A percentile compares a stretch with the other conserved stretches of the same genome.
Evolutionary conservation across 2,113 vertebrate genomes (phyloP).

Genomic region (Bothrops jararaca): DNA sequence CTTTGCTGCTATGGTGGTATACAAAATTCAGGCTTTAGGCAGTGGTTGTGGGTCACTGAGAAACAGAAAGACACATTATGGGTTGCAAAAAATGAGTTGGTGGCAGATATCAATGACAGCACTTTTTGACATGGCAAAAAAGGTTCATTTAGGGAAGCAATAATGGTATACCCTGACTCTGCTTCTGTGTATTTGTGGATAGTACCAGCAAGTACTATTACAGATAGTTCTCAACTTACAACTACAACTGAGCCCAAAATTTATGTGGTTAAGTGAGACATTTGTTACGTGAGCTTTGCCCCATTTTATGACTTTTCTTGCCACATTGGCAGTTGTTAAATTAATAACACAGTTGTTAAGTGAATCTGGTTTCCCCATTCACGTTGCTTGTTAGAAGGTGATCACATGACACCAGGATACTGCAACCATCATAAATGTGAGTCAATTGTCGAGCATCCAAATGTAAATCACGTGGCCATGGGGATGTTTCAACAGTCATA

Average conservation of each 20-base stretch:
- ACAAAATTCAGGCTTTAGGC: neutral
- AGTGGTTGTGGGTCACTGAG: neutral
- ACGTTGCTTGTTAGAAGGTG: neutral
- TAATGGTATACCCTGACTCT: neutral
- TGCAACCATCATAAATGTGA: neutral
- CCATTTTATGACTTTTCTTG: neutral
- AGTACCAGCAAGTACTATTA: neutral
- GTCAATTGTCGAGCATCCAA: neutral
- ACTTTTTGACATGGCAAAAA: neutral
- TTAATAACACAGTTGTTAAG: neutral
- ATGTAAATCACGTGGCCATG: neutral
- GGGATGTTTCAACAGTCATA: neutral
- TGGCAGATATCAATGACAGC: neutral
- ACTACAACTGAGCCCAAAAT: neutral
- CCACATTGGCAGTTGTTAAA: neutral
- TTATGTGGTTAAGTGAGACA: neutral
- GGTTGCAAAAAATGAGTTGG: neutral
- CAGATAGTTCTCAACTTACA: neutral
- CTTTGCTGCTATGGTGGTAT: neutral
- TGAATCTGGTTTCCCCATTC: neutral
- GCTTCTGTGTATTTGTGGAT: neutral
- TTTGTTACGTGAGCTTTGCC: neutral
- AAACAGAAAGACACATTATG: neutral
- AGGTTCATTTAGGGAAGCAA: neutral
- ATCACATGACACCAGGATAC: neutral